These are phyloP conservation scores for Hipposideros larvatus DNA, from an alignment of 2,797 vertebrate genomes.

Conservation along the genomic window DNA sequence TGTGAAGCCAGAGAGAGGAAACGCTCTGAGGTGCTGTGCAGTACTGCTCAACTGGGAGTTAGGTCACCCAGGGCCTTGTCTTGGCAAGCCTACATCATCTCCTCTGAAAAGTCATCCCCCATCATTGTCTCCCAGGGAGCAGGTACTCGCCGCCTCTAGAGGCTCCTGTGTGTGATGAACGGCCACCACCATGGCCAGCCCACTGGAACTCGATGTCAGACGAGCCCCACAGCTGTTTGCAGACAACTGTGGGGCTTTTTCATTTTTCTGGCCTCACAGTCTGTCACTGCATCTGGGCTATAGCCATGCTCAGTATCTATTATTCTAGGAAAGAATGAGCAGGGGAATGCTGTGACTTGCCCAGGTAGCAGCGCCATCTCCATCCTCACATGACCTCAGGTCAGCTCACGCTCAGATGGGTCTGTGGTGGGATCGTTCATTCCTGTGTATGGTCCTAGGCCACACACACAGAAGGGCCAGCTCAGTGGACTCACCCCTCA, in stretches of 20 bases:
- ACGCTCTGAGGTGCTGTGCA: neutral
- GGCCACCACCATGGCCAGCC: neutral
- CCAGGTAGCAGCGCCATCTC: neutral
- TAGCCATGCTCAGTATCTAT: neutral
- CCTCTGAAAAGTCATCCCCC: neutral
- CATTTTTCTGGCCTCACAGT: neutral
- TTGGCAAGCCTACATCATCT: neutral
- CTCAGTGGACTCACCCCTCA: neutral
- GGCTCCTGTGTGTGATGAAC: neutral
- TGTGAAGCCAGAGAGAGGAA: neutral
- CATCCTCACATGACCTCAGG: neutral
- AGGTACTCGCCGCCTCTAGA: neutral
- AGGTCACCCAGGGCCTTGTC: too few relatives aligned
- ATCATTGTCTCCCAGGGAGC: neutral
- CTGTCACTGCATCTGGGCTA: neutral
- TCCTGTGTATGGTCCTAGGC: too few relatives aligned
- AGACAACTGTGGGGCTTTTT: neutral
- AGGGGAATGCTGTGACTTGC: neutral
- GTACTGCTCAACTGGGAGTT: neutral
- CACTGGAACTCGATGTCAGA: neutral
- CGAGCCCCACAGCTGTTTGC: neutral
- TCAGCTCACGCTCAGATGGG: neutral
- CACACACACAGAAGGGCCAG: neutral
- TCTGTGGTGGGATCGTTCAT: rapidly evolving
- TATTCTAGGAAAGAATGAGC: neutral